Conservation (phyloP, 1,140 invertebrate genomes). For the Hyles vespertilio region DNA sequence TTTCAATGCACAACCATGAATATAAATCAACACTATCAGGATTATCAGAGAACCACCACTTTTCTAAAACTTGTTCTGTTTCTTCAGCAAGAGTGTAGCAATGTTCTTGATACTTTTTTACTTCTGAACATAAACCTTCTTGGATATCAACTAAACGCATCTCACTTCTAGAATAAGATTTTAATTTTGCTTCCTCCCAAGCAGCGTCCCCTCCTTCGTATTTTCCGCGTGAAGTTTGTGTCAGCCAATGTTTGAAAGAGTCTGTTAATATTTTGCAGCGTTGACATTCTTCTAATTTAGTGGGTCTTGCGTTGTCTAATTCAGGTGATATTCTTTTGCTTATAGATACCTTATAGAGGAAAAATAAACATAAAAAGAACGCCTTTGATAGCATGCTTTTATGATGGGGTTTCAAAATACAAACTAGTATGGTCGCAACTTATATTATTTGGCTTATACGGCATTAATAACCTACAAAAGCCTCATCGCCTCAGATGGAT, state of each 20-base stretch:
- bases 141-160: constrained; percentile 94
- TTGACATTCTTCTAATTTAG: constrained; percentile 41
- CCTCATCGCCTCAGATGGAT: too few relatives aligned
- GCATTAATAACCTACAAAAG: too few relatives aligned
- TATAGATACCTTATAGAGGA: constrained; percentile 12
- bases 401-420: not conserved
- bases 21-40: constrained; percentile 80
- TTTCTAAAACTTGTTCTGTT: constrained; percentile 88
- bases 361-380: constrained; percentile 14
- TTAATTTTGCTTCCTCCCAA: constrained; percentile 96
- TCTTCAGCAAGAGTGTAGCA: constrained; percentile 92
- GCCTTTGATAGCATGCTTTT: not conserved
- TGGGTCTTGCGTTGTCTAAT: constrained; percentile 1
- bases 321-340: constrained; percentile 14
- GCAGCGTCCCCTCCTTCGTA: constrained; percentile 97
- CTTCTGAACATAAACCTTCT: constrained; percentile 84
- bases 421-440: not conserved
- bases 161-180: constrained; percentile 93
- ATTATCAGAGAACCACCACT: constrained; percentile 93
- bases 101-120: constrained; percentile 79
- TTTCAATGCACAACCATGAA: constrained; percentile 90
- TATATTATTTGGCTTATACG: too few relatives aligned
- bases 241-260: constrained; percentile 75
- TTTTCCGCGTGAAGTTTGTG: constrained; percentile 91
- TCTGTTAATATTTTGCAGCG: constrained; percentile 54